These are phyloP conservation scores for Crioceris asparagi DNA, from an alignment of 2,888 invertebrate genomes.

Conservation along the genomic window DNA sequence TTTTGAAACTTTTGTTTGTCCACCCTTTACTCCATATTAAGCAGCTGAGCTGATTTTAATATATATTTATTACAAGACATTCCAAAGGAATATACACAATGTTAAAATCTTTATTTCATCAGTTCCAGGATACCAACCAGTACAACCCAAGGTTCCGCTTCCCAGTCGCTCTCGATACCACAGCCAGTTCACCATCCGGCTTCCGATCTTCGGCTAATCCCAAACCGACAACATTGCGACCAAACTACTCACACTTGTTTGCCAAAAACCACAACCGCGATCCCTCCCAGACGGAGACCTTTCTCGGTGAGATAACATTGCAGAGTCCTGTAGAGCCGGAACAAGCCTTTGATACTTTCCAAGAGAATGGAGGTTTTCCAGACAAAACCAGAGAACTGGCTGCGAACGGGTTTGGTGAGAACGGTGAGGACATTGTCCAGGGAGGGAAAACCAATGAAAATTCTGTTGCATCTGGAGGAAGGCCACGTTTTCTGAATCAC, in stretches of 20 bases:
- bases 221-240: slow-evolving; percentile 39
- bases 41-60: too few species aligned
- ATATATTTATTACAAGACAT: too few species aligned
- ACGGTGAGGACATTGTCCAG: slow-evolving; percentile 11
- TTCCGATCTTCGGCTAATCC: slow-evolving; percentile 22
- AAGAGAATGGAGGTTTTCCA: slow-evolving; percentile 15
- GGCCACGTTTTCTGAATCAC: slow-evolving; percentile 27
- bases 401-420: slow-evolving; percentile 14
- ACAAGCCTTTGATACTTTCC: slow-evolving; percentile 22
- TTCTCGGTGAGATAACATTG: slow-evolving; percentile 51
- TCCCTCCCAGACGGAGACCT: slow-evolving; percentile 51
- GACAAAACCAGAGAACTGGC: slow-evolving; percentile 9
- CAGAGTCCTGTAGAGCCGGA: slow-evolving; percentile 51
- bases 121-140: too few species aligned
- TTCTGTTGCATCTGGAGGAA: slow-evolving; percentile 12
- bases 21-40: too few species aligned
- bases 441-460: slow-evolving; percentile 15
- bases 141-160: too few species aligned
- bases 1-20: too few species aligned
- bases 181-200: too few species aligned
- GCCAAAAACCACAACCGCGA: slow-evolving; percentile 47
- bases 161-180: too few species aligned
- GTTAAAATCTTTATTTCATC: too few species aligned
- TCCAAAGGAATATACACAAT: too few species aligned
- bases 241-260: slow-evolving; percentile 45